Evolutionary conservation across 2,113 vertebrate genomes (phyloP).

Genomic region (Mesembrinibis cayennensis): DNA sequence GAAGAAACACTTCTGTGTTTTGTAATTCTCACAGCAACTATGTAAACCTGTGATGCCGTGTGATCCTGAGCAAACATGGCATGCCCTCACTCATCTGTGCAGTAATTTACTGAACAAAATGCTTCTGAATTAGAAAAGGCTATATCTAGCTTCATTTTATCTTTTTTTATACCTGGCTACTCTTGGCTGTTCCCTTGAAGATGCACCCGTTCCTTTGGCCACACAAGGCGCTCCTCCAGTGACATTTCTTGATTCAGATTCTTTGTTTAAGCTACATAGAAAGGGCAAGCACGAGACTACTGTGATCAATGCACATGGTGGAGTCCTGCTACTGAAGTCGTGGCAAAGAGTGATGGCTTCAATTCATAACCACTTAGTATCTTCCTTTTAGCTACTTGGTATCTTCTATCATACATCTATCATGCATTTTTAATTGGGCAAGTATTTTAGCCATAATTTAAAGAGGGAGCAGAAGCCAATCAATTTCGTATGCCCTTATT

Average conservation of each 20-base stretch:
- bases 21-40: not conserved
- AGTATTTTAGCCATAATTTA: not conserved
- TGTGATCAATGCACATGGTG: accelerated
- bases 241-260: not conserved
- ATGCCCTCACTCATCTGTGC: not conserved
- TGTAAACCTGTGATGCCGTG: not conserved
- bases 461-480: not conserved
- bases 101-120: not conserved
- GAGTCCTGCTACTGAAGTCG: not conserved
- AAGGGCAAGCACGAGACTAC: not conserved
- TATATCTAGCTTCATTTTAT: accelerated
- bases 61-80: not conserved
- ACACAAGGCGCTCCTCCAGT: too few relatives aligned
- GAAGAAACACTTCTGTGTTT: not conserved
- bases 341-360: accelerated
- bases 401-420: not conserved
- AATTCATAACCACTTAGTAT: not conserved
- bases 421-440: not conserved
- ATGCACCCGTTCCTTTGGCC: accelerated
- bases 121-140: not conserved
- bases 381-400: accelerated
- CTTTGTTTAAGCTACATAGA: not conserved
- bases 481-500: accelerated
- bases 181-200: not conserved
- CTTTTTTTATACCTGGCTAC: too few relatives aligned